Conservation (phyloP, 2,888 invertebrate species). For the Eilema griseolum region DNA sequence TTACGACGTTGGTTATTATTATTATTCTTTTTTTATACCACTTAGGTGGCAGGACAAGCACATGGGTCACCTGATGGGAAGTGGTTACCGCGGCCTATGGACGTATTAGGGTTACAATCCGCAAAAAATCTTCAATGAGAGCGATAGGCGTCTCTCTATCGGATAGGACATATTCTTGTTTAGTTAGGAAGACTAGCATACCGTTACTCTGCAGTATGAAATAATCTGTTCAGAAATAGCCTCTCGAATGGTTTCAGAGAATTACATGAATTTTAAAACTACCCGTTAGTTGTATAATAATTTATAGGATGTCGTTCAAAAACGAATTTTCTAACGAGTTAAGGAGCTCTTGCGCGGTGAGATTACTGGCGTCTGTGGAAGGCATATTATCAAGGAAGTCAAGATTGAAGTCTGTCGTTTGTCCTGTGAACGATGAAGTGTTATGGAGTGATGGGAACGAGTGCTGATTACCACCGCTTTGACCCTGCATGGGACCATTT, state of each 20-base stretch:
- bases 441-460: slow-evolving; percentile 73
- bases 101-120: too few relatives aligned
- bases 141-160: too few relatives aligned
- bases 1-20: too few relatives aligned
- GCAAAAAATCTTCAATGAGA: too few relatives aligned
- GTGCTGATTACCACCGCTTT: slow-evolving; percentile 52
- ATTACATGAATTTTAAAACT: neutral
- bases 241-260: neutral
- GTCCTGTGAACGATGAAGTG: slow-evolving; percentile 81
- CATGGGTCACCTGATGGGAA: too few relatives aligned
- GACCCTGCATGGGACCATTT: slow-evolving; percentile 56
- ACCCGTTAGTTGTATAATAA: slow-evolving; percentile 20
- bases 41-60: too few relatives aligned
- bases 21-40: too few relatives aligned
- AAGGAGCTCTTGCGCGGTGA: slow-evolving; percentile 93
- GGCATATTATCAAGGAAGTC: slow-evolving; percentile 95
- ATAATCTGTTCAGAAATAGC: neutral
- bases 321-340: slow-evolving; percentile 94
- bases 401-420: slow-evolving; percentile 91
- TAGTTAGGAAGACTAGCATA: too few relatives aligned
- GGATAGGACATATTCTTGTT: neutral
- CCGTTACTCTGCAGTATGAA: neutral
- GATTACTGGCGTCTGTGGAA: slow-evolving; percentile 90
- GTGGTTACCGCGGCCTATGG: too few relatives aligned
- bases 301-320: slow-evolving; percentile 88